Evolutionary conservation across 53 echinoderm and acorn worm species (phyloP).

Genomic region (Patiria pectinifera): DNA sequence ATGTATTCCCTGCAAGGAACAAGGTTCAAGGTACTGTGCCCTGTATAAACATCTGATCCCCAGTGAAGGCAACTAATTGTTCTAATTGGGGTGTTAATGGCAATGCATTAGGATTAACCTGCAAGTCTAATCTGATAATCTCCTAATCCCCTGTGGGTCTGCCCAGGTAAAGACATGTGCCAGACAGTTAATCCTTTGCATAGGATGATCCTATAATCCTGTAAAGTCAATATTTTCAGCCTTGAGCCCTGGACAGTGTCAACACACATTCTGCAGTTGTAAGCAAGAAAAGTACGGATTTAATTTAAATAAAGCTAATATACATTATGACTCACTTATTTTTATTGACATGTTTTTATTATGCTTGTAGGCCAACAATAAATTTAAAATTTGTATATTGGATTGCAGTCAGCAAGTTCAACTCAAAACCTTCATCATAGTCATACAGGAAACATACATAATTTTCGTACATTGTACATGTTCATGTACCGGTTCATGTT

Average conservation of each 20-base stretch:
- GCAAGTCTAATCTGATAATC: slow-evolving; percentile 30
- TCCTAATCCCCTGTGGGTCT: not conserved
- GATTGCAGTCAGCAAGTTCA: no score
- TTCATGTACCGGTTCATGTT: no score
- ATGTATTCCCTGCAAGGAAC: not conserved
- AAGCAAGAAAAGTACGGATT: not conserved
- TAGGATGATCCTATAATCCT: slow-evolving; percentile 24
- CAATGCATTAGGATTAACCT: not conserved
- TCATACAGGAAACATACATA: no score
- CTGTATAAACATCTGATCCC: not conserved
- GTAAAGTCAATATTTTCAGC: not conserved
- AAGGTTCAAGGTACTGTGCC: not conserved
- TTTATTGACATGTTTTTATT: no score
- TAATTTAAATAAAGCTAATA: not conserved
- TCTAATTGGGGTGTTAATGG: slow-evolving; percentile 32
- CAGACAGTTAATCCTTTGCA: slow-evolving; percentile 1
- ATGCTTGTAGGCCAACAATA: no score
- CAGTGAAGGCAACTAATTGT: not conserved
- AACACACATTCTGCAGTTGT: slow-evolving; percentile 1
- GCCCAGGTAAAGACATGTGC: not conserved
- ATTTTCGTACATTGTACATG: no score
- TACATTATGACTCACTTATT: not conserved
- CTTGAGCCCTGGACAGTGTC: not conserved
- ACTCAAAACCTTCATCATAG: no score
- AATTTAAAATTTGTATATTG: no score